Base-by-base conservation (phyloP, 2,113 vertebrate species). In the Spizaetus ornatus region DNA sequence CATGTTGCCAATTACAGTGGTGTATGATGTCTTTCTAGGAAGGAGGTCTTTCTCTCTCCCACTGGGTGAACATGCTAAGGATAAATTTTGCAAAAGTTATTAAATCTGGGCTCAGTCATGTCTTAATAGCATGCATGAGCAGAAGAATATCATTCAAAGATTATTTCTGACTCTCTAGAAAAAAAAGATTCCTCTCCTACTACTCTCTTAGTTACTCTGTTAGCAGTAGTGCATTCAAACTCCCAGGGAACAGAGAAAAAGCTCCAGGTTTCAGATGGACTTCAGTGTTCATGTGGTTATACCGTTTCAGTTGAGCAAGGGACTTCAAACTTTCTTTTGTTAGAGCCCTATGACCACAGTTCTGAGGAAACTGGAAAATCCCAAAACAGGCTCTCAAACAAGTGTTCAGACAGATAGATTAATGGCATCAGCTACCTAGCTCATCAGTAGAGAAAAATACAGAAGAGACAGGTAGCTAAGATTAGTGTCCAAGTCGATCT, bases 81-180 rank as follows among this genome's bases (percentile, higher is more conserved):
- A 91, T 65, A 95, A 78, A 87, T 96, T 94, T 92, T 89, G 70
- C 5, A 34, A 29, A 92, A 58, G 62, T 63, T 94, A 82, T 58
- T 86, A 55, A 91, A 85, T 79, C 53, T 87, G 38, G 61, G 12
- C 22, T 69, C 62, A 73, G 76, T 77, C 58, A 32, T 78, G 55
- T 66, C 83, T 82, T 66, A 90, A 83, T 13, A 88, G 72, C 29
- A 32, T 77, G 48, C 61, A 42, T n/a, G 43, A 86, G 78, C 59
- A 86, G 11, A 1, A 26, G 6, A 86, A 34, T 23, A 66, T 40
- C 6, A 53, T 90, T 96, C 40, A 81, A 88, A 72, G 25, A 71
- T 55, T 77, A 29, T 76, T 93, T 93, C 56, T 82, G 18, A 29
- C 20, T 80, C 45, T 56, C 40, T 52, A 80, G 45, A 82, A 74